Percentiles rank a stretch among this genome's conserved stretches.
Evolutionary conservation across 2,888 invertebrate genomes (phyloP).

Genomic region (Drosophila acutilabella): DNA sequence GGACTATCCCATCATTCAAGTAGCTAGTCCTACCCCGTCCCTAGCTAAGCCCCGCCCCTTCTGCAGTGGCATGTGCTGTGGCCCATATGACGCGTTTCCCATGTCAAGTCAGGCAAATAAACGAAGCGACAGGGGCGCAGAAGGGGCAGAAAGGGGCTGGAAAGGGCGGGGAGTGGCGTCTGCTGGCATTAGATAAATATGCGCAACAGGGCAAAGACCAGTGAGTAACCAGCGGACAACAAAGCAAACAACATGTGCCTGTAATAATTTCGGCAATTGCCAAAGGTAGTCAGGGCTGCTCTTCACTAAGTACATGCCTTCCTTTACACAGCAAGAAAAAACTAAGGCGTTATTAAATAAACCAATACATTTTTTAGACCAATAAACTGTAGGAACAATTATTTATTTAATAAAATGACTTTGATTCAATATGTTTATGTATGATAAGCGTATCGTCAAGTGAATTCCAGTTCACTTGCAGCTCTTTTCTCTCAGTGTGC

Average conservation of each 20-base stretch:
- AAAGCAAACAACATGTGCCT: constrained; percentile 32
- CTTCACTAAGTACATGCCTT: neutral
- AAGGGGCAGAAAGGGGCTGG: neutral
- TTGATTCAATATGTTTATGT: too few species aligned
- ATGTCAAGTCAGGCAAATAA: constrained; percentile 52
- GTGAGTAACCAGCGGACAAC: constrained; percentile 41
- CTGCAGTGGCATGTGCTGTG: constrained; percentile 15
- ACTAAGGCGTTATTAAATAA: neutral
- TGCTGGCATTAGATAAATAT: constrained; percentile 32
- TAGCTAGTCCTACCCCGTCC: neutral
- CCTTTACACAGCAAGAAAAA: neutral
- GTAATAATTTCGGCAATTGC: constrained; percentile 49
- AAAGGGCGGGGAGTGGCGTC: constrained; percentile 5
- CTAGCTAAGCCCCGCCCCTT: neutral
- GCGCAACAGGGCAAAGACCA: constrained; percentile 45
- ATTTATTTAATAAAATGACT: too few species aligned
- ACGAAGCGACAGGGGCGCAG: neutral
- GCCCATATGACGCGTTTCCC: constrained; percentile 66
- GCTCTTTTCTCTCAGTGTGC: neutral
- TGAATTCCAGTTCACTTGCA: too few species aligned
- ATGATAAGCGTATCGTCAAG: too few species aligned
- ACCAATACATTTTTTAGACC: too few species aligned
- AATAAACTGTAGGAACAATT: too few species aligned
- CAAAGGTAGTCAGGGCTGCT: constrained; percentile 13
- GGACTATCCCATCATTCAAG: constrained; percentile 36